A percentile compares a stretch with the other conserved stretches of the same genome.
phyloP scores from a whole-genome alignment of 2,113 vertebrate species.

The Ciconia stormi region DNA sequence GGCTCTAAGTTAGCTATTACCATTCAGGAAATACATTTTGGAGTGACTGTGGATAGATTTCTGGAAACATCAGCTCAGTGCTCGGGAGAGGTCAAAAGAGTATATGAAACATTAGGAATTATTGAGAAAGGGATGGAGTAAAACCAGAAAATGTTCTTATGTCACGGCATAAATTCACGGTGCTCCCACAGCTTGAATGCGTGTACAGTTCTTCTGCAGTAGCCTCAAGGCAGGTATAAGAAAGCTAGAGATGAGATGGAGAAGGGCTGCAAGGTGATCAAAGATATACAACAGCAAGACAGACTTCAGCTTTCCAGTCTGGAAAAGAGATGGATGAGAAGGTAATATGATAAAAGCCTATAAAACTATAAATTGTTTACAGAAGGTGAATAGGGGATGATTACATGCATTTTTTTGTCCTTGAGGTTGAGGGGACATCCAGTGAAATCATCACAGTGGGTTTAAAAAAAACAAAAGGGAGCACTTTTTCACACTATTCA shows the following conservation, averaged over 20 bases:
- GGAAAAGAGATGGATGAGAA: background rate
- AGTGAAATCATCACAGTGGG: background rate
- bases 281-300: background rate
- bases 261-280: background rate
- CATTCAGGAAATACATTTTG: slow-evolving; percentile 1
- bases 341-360: background rate
- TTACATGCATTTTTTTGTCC: background rate
- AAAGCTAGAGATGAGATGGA: background rate
- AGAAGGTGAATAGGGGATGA: background rate
- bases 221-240: background rate
- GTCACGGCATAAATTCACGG: background rate
- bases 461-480: background rate
- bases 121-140: background rate
- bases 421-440: background rate
- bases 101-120: background rate
- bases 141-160: background rate
- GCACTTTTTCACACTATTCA: background rate
- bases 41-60: background rate
- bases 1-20: background rate
- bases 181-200: background rate
- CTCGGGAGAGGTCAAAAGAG: background rate
- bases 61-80: background rate
- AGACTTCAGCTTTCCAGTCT: background rate
- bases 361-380: background rate
- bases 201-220: background rate